A percentile compares a stretch with the other conserved stretches of the same genome.
These are phyloP conservation scores for Drosophila sordidula DNA, from an alignment of 2,888 invertebrate species.

Conservation along the genomic window DNA sequence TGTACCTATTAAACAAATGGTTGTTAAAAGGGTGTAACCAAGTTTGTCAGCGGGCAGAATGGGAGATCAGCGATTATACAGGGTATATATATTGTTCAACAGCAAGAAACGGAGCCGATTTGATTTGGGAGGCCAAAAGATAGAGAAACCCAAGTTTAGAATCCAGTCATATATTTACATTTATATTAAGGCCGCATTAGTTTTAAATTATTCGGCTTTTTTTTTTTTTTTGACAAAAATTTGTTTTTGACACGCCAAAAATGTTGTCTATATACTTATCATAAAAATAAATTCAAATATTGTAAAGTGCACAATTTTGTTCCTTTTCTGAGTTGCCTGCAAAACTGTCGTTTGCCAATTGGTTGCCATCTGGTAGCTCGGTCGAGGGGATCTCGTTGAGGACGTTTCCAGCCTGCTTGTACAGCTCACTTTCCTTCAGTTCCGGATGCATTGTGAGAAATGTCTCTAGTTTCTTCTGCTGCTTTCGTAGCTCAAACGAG, in stretches of 20 bases:
- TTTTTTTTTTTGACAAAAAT: too few species aligned
- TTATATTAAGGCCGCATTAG: too few species aligned
- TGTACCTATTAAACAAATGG: neutral
- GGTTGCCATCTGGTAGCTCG: slow-evolving; percentile 2
- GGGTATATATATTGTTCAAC: too few species aligned
- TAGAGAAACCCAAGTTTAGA: too few species aligned
- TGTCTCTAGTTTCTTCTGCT: slow-evolving; percentile 14
- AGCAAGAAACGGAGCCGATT: too few species aligned
- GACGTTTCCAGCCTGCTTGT: slow-evolving; percentile 14
- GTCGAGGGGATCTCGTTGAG: slow-evolving; percentile 3
- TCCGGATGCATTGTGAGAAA: slow-evolving; percentile 34
- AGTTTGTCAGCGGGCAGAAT: neutral
- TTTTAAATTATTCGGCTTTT: too few species aligned
- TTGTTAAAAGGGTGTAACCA: neutral
- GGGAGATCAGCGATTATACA: neutral
- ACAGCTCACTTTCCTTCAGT: slow-evolving; percentile 13
- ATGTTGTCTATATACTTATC: too few species aligned
- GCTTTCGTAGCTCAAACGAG: slow-evolving; percentile 2
- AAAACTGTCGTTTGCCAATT: neutral
- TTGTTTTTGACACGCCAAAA: too few species aligned
- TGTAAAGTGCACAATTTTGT: slow-evolving; percentile 20
- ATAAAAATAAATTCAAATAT: too few species aligned
- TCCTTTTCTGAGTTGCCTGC: neutral
- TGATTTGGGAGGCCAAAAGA: too few species aligned
- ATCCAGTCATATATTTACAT: too few species aligned